These are phyloP conservation scores for Rhea pennata DNA, from an alignment of 2,113 vertebrate genomes.

Conservation along the genomic window DNA sequence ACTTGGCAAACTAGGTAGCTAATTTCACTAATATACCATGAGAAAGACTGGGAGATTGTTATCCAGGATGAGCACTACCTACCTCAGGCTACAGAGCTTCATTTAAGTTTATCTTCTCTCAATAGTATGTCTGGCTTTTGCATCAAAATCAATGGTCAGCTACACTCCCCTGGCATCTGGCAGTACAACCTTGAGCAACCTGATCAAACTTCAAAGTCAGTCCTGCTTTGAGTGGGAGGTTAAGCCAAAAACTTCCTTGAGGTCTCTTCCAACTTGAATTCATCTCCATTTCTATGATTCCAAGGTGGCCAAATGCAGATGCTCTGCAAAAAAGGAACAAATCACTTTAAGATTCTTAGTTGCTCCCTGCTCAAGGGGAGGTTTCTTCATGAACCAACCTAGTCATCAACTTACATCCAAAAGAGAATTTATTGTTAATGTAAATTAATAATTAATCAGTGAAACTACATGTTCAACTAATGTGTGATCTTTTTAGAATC, in stretches of 20 bases:
- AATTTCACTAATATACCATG: neutral
- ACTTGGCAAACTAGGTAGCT: neutral
- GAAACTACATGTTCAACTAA: neutral
- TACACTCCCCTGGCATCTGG: neutral
- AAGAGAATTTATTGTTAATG: neutral
- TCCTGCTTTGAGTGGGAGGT: neutral
- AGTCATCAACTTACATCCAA: neutral
- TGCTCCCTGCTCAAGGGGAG: neutral
- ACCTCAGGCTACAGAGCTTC: neutral
- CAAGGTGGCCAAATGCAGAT: neutral
- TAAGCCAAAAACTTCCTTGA: neutral
- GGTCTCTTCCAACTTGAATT: neutral
- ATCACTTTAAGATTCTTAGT: neutral
- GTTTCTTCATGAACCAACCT: neutral
- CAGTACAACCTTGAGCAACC: neutral
- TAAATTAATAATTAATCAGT: neutral
- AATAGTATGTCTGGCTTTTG: neutral
- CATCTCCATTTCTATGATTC: neutral
- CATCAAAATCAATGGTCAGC: neutral
- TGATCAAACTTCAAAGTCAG: neutral
- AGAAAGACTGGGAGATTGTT: neutral
- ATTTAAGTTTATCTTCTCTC: neutral
- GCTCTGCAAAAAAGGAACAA: neutral
- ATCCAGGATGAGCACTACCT: neutral
- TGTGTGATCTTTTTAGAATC: neutral